Conservation (phyloP, 2,888 invertebrate genomes). For the Cephus nigrinus region DNA sequence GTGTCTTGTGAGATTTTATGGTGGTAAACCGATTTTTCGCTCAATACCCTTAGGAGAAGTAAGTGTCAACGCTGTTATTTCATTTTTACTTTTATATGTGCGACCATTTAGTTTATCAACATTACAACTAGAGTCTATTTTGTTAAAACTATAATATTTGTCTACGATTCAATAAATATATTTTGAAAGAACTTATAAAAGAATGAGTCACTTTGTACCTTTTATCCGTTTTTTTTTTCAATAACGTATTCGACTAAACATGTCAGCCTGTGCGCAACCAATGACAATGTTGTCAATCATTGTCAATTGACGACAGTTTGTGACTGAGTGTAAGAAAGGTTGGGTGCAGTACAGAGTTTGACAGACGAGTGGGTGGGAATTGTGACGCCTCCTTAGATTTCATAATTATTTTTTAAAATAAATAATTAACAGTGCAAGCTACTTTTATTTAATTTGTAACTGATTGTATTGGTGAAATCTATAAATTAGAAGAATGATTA, state of each 20-base stretch:
- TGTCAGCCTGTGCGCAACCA: background rate
- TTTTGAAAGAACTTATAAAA: background rate
- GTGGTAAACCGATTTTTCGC: background rate
- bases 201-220: background rate
- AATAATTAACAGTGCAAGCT: background rate
- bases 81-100: conserved; percentile 2
- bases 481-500: background rate
- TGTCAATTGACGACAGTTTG: background rate
- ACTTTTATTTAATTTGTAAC: background rate
- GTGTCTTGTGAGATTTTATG: background rate
- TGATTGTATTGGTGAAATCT: background rate
- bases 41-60: background rate
- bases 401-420: background rate
- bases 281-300: background rate
- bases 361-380: background rate
- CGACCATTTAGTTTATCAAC: conserved; percentile 1
- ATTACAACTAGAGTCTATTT: background rate
- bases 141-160: background rate
- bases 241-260: background rate
- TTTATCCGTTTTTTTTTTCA: background rate
- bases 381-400: background rate
- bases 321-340: background rate
- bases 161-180: background rate
- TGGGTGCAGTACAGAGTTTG: background rate
- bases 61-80: background rate